Evolutionary conservation across 2,113 vertebrate genomes (phyloP).

Genomic region (Tyto alba): DNA sequence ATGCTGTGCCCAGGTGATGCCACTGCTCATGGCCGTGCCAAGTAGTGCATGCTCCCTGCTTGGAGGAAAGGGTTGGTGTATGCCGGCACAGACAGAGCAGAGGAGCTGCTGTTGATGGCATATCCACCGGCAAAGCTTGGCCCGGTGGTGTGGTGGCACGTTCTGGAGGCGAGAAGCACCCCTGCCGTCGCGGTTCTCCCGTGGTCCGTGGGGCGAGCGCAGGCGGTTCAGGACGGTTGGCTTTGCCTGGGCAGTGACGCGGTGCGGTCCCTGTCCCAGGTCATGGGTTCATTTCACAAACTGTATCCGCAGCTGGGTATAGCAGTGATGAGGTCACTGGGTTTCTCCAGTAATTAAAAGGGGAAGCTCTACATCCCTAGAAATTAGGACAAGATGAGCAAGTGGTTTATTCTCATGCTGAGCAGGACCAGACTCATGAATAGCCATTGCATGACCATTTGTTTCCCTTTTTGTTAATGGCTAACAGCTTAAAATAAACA

Average conservation of each 20-base stretch:
- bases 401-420: rapidly evolving
- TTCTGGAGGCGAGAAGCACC: rapidly evolving
- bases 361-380: not conserved
- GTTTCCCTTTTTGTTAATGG: not conserved
- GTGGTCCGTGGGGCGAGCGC: rapidly evolving
- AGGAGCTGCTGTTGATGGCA: not conserved
- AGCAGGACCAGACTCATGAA: not conserved
- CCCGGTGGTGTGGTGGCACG: rapidly evolving
- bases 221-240: rapidly evolving
- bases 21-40: not conserved
- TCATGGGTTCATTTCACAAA: not conserved
- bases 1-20: not conserved
- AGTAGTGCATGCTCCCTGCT: not conserved
- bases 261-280: not conserved
- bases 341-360: not conserved
- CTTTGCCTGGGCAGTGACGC: rapidly evolving
- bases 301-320: not conserved
- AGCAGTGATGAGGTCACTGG: too few species aligned
- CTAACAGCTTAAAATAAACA: not conserved
- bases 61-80: not conserved
- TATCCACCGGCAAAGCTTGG: too few species aligned
- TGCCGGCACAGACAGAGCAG: rapidly evolving
- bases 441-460: not conserved
- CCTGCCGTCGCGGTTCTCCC: rapidly evolving
- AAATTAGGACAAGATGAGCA: not conserved